Percentiles rank a stretch among this genome's conserved stretches.
These are phyloP conservation scores for Phalera bucephala DNA, from an alignment of 2,888 invertebrate species.

Conservation along the genomic window DNA sequence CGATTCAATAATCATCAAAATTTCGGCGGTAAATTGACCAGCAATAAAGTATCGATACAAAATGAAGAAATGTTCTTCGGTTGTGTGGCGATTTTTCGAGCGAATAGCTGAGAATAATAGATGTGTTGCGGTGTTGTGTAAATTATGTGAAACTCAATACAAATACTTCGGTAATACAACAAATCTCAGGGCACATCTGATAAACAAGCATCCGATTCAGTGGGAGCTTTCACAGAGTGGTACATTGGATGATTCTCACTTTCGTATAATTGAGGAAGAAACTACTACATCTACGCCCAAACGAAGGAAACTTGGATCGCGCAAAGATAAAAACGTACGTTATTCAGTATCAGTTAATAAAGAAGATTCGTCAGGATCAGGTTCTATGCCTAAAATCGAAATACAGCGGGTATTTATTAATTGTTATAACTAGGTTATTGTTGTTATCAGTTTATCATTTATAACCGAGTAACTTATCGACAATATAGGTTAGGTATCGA, in stretches of 20 bases:
- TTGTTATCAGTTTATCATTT: slow-evolving; percentile 26
- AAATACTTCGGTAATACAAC: slow-evolving; percentile 78
- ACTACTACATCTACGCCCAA: slow-evolving; percentile 38
- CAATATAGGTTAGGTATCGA: slow-evolving; percentile 20
- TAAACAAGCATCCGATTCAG: slow-evolving; percentile 73
- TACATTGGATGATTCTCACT: slow-evolving; percentile 52
- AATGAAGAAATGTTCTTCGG: slow-evolving; percentile 72
- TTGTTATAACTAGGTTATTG: slow-evolving; percentile 43
- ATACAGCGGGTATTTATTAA: slow-evolving; percentile 65
- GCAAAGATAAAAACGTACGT: slow-evolving; percentile 67
- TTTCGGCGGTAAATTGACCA: slow-evolving; percentile 59
- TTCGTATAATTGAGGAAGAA: slow-evolving; percentile 51
- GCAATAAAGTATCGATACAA: slow-evolving; percentile 45
- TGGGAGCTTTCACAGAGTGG: slow-evolving; percentile 71
- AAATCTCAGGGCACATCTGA: slow-evolving; percentile 67
- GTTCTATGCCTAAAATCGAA: slow-evolving; percentile 61
- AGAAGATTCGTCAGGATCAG: slow-evolving; percentile 38
- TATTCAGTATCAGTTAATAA: slow-evolving; percentile 65
- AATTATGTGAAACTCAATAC: slow-evolving; percentile 73
- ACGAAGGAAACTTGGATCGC: slow-evolving; percentile 53
- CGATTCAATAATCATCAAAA: slow-evolving; percentile 43
- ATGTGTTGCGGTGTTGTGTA: slow-evolving; percentile 70
- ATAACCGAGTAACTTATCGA: slow-evolving; percentile 10
- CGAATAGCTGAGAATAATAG: slow-evolving; percentile 60
- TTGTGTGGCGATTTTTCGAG: slow-evolving; percentile 76